Base-by-base conservation (phyloP, 2,888 invertebrate genomes). In the Cryptocheilus praepositus region DNA sequence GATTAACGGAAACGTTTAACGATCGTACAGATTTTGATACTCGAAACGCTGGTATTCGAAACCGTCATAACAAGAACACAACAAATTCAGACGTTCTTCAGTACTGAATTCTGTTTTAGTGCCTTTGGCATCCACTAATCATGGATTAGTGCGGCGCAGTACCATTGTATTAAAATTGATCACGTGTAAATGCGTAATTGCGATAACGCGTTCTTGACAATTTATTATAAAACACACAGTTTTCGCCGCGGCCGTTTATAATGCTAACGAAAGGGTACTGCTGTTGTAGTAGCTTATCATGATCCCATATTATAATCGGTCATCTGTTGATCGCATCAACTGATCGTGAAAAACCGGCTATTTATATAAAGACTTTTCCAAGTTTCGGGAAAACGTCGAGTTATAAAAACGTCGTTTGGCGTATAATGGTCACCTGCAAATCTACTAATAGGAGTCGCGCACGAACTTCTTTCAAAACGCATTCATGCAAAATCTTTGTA, bases 1-100 rank as follows among this genome's bases (percentile, higher is more conserved):
- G 4, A 8, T 43, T 22, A 55, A 61, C 64, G 57, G 53, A 56
- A 70, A 58, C 61, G 45, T 51, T 51, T 51, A 36, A 57, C 59
- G 53, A 43, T 44, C 46, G 46, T 64, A 64, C 61, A 71, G 52
- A 55, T 62, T 54, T 57, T 55, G 66, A 61, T 62, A 57, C 53
- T 49, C 49, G 18, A 49, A 49, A 49, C 16, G 18, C 49, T 18
- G 49, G 18, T 16, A 49, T 49, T 49, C 49, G 49, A 49, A 49
- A 49, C 18, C 49, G 16, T 49, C 16, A 8, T 49, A 49, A 49
- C 49, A 49, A 49, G n/a, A 49, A 49, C 49, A n/a, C n/a, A 49
- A 49, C n/a, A 49, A 49, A 11, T 36, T 36, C 49, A 11, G 18
- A 49, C 49, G 18, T 49, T 49, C 8, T 8, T 36, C 36, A 11